These are phyloP conservation scores for Tipula vernalis DNA, from an alignment of 2,888 invertebrate genomes.

Conservation along the genomic window DNA sequence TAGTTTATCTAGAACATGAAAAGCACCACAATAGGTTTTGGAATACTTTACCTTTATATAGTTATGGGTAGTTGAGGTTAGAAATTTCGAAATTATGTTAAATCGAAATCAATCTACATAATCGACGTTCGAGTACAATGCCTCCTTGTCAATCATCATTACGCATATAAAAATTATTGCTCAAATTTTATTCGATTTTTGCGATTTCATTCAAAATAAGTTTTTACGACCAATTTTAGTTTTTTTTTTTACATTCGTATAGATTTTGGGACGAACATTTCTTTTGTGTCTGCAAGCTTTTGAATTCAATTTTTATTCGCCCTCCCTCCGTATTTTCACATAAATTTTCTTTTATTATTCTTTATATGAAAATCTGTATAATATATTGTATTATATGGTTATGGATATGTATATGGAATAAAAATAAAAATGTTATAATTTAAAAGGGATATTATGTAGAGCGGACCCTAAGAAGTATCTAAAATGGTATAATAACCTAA, in stretches of 20 bases:
- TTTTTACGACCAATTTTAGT: neutral
- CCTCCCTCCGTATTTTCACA: neutral
- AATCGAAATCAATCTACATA: neutral
- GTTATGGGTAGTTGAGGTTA: neutral
- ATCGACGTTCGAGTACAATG: neutral
- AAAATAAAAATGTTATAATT: neutral
- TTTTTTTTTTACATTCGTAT: neutral
- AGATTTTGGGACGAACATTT: neutral
- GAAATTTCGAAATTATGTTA: neutral
- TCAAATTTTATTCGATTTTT: neutral
- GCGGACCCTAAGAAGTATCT: neutral
- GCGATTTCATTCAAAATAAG: neutral
- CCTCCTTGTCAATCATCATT: neutral
- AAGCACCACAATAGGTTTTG: too few relatives aligned
- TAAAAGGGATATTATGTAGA: neutral
- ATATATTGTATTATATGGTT: neutral
- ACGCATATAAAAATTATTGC: neutral
- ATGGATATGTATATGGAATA: neutral
- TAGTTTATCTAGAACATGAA: too few relatives aligned
- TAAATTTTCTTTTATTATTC: neutral
- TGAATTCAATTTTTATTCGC: neutral
- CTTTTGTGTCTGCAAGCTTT: neutral
- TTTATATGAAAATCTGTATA: neutral
- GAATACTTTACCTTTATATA: neutral
- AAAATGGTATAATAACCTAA: neutral